Conservation (phyloP, 2,113 vertebrate genomes). For the Daubentonia madagascariensis region DNA sequence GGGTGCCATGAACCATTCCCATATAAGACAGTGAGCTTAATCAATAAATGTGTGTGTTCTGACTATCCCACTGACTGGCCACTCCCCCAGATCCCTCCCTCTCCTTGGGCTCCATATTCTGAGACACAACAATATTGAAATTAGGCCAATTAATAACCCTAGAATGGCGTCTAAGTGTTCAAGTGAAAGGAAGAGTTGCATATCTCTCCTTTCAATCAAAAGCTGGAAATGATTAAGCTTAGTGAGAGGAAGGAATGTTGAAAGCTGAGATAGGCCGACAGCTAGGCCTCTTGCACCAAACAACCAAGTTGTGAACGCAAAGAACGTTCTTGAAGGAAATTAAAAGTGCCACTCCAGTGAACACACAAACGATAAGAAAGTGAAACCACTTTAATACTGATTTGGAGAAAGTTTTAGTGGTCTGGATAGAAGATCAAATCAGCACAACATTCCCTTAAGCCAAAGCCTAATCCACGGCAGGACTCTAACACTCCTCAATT, state of each 20-base stretch:
- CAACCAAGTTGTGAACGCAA: background rate
- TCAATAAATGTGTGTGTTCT: background rate
- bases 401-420: background rate
- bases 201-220: background rate
- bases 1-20: background rate
- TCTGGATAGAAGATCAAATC: background rate
- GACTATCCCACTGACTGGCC: background rate
- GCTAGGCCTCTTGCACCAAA: background rate
- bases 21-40: background rate
- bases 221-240: background rate
- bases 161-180: background rate
- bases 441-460: background rate
- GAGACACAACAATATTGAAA: background rate
- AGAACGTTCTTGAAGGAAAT: background rate
- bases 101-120: background rate
- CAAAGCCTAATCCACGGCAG: background rate
- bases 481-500: background rate
- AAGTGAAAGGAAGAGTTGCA: background rate
- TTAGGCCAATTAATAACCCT: background rate
- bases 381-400: background rate
- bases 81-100: background rate
- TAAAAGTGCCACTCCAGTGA: background rate
- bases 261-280: background rate
- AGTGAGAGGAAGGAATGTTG: background rate
- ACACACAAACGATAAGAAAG: background rate